These are phyloP conservation scores for Vesta saturnalis DNA, from an alignment of 2,888 invertebrate genomes.

Conservation along the genomic window DNA sequence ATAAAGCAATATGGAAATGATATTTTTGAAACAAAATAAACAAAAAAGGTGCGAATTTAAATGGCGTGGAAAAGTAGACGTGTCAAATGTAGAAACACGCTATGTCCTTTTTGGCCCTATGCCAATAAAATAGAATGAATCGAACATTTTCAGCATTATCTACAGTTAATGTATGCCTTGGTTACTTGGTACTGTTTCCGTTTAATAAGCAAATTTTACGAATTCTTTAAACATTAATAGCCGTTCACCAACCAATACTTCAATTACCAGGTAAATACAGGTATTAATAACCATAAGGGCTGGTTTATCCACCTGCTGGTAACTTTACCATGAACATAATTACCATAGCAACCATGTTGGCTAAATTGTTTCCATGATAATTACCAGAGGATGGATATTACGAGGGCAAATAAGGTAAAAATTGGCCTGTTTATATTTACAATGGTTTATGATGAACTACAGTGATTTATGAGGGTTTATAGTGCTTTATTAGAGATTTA, in stretches of 20 bases:
- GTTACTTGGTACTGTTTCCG: not conserved
- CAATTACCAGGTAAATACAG: not conserved
- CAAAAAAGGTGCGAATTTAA: no score
- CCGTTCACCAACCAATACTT: not conserved
- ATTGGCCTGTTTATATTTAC: not conserved
- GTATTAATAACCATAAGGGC: no score
- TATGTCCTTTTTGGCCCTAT: not conserved
- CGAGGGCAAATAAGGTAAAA: not conserved
- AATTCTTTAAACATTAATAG: not conserved
- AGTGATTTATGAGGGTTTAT: not conserved
- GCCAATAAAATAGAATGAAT: not conserved
- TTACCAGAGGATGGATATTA: no score
- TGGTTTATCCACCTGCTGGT: no score
- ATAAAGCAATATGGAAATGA: not conserved
- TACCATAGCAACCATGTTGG: no score
- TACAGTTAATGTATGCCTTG: not conserved
- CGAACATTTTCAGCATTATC: not conserved
- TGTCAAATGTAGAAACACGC: not conserved
- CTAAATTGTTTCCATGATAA: no score
- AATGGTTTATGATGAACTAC: not conserved
- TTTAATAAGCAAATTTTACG: not conserved
- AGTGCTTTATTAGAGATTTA: not conserved
- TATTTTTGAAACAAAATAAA: not conserved
- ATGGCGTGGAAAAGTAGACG: not conserved
- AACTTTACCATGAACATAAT: no score